These are phyloP conservation scores for Heliconius ethilla DNA, from an alignment of 2,888 invertebrate genomes.

Conservation along the genomic window DNA sequence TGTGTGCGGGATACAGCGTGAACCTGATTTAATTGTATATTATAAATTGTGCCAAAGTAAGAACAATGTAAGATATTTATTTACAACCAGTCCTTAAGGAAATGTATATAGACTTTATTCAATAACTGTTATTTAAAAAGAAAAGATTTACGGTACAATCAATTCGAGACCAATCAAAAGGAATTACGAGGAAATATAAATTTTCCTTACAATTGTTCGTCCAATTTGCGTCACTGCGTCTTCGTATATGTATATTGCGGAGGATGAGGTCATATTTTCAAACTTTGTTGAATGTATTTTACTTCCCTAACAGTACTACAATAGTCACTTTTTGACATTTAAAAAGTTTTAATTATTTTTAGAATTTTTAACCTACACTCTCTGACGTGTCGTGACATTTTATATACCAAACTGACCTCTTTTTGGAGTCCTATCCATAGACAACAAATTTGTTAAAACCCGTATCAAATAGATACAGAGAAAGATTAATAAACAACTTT, in stretches of 20 bases:
- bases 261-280: background rate
- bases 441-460: no score
- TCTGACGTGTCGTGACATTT: no score
- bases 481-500: no score
- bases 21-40: no score
- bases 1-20: no score
- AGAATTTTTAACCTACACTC: no score
- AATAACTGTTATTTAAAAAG: background rate
- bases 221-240: slow-evolving; percentile 29
- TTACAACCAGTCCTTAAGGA: background rate
- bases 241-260: slow-evolving; percentile 8
- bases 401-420: no score
- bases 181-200: slow-evolving; percentile 14
- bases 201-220: slow-evolving; percentile 15
- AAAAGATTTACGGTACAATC: background rate
- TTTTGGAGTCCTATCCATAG: no score
- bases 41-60: no score
- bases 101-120: background rate
- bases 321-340: background rate
- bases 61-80: background rate
- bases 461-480: no score
- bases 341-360: no score
- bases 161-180: background rate
- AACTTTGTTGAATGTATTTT: background rate
- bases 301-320: background rate